Evolutionary conservation across 1,140 invertebrate genomes (phyloP).

Genomic region (Aphelenchoides fujianensis): DNA sequence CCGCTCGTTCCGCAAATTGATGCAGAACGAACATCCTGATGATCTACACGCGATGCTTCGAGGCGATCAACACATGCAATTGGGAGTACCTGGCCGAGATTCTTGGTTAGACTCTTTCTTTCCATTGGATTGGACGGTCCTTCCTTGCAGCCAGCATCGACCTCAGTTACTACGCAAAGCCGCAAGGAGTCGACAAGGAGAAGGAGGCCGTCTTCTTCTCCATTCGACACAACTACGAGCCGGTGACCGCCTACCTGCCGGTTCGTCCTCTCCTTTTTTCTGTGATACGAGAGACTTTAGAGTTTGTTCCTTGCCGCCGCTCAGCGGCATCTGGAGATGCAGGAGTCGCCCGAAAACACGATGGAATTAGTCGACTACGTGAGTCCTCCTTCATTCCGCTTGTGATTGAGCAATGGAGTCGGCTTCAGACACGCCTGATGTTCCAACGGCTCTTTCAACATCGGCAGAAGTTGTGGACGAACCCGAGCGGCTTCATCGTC

Average conservation of each 20-base stretch:
- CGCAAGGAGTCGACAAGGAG: no score
- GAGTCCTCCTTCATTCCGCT: not conserved
- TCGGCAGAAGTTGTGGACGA: not conserved
- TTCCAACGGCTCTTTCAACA: conserved; percentile 5
- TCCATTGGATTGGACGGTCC: not conserved
- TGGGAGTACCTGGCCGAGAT: not conserved
- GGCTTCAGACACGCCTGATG: not conserved
- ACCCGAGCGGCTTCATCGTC: not conserved
- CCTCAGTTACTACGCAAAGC: no score
- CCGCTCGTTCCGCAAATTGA: no score
- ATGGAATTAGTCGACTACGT: not conserved
- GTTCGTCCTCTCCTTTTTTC: no score
- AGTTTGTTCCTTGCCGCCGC: not conserved
- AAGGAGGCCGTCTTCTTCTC: no score
- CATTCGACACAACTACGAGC: not conserved
- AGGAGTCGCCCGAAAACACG: not conserved
- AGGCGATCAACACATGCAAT: not conserved
- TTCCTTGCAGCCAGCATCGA: no score
- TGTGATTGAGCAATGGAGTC: not conserved
- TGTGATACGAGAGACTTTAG: no score
- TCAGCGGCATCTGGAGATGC: not conserved
- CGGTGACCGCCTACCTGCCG: not conserved
- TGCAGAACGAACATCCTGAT: no score
- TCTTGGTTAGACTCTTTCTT: not conserved
- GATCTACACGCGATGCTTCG: not conserved